Base-by-base conservation (phyloP, 2,113 vertebrate genomes). In the Recurvirostra avosetta region DNA sequence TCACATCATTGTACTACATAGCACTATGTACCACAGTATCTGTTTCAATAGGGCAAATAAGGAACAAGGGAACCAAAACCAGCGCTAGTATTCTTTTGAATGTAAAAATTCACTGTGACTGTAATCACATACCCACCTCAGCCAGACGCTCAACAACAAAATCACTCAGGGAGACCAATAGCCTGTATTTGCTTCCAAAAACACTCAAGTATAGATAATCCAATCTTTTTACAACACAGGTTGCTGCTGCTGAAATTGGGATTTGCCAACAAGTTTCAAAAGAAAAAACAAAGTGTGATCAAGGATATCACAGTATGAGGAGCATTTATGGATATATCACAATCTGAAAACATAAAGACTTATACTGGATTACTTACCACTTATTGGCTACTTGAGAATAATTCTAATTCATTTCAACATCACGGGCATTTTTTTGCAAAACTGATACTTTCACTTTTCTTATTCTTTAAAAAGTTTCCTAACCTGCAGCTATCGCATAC, bases 1-100 rank as follows among this genome's bases (percentile, higher is more conserved):
- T 95, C 96, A 81, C 77, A 67, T 95, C 86, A 82, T 90, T 95
- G 74, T 79, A 59, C 38, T 22, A 80, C 94, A 66, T 5, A 29
- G 86, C 62, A 77, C 84, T 88, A 52, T 20, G 30, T 32, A 65
- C 45, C 38, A 15, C 16, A 82, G 47, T 77, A 73, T 93, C 92
- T 83, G 88, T 76, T 90, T 95, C 92, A 83, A 87, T 40, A 92
- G 71, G 49, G 56, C 8, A 78, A 89, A 87, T 66, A 88, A 34
- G 15, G 65, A 96, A 73, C 82, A 85, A 75, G 26, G 41, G 83
- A 96, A 73, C 89, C 4, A 56, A 95, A 94, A 75, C 75, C 45
- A 78, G 49, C 8, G 10, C 49, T 76, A 63, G 55, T 91, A 88
- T 90, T 77, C 90, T 90, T 94, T 65, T 86, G 70, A 92, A 91